Percentiles rank a stretch among this genome's conserved stretches.
These are phyloP conservation scores for Sinocyclocheilus maitianheensis DNA, from an alignment of 2,113 vertebrate species.

Conservation along the genomic window DNA sequence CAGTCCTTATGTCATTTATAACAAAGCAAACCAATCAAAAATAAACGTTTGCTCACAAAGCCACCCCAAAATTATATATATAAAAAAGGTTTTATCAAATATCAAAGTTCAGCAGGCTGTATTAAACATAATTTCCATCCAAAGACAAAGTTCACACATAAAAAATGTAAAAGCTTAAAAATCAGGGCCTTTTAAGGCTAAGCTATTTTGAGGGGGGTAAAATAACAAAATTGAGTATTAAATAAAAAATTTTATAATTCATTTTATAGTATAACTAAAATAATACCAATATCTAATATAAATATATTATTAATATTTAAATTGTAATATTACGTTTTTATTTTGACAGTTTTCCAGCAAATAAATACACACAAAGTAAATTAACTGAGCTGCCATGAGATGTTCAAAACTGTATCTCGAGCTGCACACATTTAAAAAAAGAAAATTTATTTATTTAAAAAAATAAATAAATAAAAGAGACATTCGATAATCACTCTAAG, in stretches of 20 bases:
- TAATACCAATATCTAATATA: neutral
- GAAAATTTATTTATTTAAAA: neutral
- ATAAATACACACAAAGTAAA: neutral
- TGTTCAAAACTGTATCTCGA: neutral
- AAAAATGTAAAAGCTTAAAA: no score
- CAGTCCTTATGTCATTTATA: slow-evolving; percentile 39
- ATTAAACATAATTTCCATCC: no score
- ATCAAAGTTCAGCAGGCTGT: no score
- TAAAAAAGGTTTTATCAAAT: no score
- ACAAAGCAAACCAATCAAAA: slow-evolving; percentile 24
- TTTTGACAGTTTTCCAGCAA: neutral
- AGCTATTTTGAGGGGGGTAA: neutral
- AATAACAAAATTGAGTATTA: neutral
- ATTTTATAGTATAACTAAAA: neutral
- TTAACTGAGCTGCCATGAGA: neutral
- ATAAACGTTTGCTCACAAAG: neutral
- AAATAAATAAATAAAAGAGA: no score
- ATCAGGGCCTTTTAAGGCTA: no score
- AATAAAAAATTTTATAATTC: neutral
- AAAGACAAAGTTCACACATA: no score
- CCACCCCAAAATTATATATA: no score
- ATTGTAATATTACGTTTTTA: neutral
- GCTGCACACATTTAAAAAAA: neutral
- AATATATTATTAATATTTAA: no score
- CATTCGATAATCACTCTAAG: neutral